phyloP scores from a whole-genome alignment of 2,797 vertebrate species.

The Halcyon smyrnensis region DNA sequence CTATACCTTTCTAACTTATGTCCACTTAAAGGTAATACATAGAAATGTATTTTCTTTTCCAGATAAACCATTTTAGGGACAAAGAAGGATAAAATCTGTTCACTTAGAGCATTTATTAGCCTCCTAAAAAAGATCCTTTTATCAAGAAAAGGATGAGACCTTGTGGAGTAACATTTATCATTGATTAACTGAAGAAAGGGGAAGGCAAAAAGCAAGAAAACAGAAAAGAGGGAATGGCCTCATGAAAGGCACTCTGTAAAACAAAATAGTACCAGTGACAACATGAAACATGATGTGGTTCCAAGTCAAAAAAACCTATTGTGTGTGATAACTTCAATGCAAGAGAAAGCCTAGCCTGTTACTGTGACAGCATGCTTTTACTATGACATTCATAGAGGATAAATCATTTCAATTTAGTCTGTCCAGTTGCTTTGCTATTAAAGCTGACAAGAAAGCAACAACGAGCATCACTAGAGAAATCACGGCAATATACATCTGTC shows the following conservation, averaged over 20 bases:
- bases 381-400: slow-evolving; percentile 60
- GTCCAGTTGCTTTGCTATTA: slow-evolving; percentile 72
- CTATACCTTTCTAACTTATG: not conserved
- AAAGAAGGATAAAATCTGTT: not conserved
- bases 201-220: not conserved
- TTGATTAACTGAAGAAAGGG: not conserved
- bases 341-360: slow-evolving; percentile 56
- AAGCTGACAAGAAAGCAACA: slow-evolving; percentile 75
- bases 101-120: not conserved
- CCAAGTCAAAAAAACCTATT: not conserved
- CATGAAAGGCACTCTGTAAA: not conserved
- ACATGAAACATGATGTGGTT: not conserved
- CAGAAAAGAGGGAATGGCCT: not conserved
- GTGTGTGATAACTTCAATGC: slow-evolving; percentile 24
- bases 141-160: not conserved
- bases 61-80: not conserved
- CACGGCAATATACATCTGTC: slow-evolving; percentile 69
- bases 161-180: not conserved
- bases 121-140: not conserved
- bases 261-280: not conserved
- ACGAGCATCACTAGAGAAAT: slow-evolving; percentile 76
- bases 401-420: slow-evolving; percentile 76
- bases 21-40: not conserved
- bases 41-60: not conserved
- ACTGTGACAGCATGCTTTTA: slow-evolving; percentile 59